Base-by-base conservation (phyloP, 2,113 vertebrate genomes). In the Bufo bufo region DNA sequence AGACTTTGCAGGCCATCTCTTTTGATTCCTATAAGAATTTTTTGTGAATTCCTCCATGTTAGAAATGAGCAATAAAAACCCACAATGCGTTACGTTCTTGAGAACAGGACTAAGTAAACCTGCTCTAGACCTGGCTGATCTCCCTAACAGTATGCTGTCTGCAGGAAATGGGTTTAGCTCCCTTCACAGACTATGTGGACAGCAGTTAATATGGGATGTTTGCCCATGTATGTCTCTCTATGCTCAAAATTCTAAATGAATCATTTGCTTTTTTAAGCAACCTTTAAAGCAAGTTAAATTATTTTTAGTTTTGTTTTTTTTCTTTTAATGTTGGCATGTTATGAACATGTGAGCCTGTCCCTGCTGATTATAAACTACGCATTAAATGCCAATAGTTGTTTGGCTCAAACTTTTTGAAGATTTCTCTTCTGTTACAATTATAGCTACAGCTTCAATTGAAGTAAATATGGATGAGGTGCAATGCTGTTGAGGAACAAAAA, bases 1-100 rank as follows among this genome's bases (percentile, higher is more conserved):
- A 87, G 75, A 87, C 59, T 80, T 63, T 80, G 4, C 77, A 87
- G 77, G 43, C 47, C 63, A 87, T 16, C 77, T 47, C 77, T 58
- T 78, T 82, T 82, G 52, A 74, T 87, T 87, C 59, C 61, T 82
- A 8, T 69, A 61, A 82, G 50, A 82, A 74, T 77, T 84, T 33
- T 61, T 74, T 61, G 54, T 23, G 84, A 49, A 61, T 77, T 75
- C 56, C 56, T 85, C 84, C 54, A 58, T 75, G 84, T 59, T 85
- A 72, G 71, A 85, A 75, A 85, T 56, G 14, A 61, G 54, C 69
- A 85, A 77, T 85, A 85, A 85, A 85, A 80, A 12, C 10, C 61
- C n/a, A 80, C 61, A 80, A 80, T 56, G 77, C 66, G 49, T 58
- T 63, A 77, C 33, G 84, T 75, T 43, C 47, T 59, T 50, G 59